Evolutionary conservation across 1,140 invertebrate species (phyloP), one percentile per base, ranked within the genome.

Genomic region (Mercenaria mercenaria): DNA sequence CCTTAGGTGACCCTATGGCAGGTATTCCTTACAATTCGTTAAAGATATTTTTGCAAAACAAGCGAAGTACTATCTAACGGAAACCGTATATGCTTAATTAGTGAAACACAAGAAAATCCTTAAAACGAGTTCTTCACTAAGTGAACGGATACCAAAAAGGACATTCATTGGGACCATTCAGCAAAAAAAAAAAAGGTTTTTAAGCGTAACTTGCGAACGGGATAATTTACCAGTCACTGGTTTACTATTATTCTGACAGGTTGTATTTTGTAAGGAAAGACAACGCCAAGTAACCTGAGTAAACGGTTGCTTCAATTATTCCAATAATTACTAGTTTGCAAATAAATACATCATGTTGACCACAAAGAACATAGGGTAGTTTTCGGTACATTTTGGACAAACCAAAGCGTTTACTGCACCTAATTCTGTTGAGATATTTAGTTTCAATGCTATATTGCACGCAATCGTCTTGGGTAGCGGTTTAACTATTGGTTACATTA

Each of bases 81-180:
- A 59, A 67, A 85, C 43, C 10, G 4, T 77, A n/a, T 81, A 88
- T 56, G 86, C 76, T 67, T 88, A 80, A 88, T 88, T 88, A 81
- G 61, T 81, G 86, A 88, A 88, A 88, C 47, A 88, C 76, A 88
- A 81, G 86, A 88, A 64, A 88, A 88, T 10, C n/a, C 29, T 64
- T 64, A n/a, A 52, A 79, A 87, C 69, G 18, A 15, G 43, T 50
- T 64, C 59, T 56, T 79, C 74, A 23, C 11, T 56, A 87, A 79
- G 34, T 79, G 74, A 87, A 39, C 76, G 56, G 18, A 10, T 43
- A 85, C 37, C 82, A 32, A 72, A 85, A 61, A 32, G 47, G 37
- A 37, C 50, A 59, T 56, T 77, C 67, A 76, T 77, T 47, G 59
- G 34, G 52, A 29, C 76, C 77, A 79, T 52, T 80, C 26, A 39